phyloP scores from a whole-genome alignment of 2,113 vertebrate species.

The Mesocricetus auratus region DNA sequence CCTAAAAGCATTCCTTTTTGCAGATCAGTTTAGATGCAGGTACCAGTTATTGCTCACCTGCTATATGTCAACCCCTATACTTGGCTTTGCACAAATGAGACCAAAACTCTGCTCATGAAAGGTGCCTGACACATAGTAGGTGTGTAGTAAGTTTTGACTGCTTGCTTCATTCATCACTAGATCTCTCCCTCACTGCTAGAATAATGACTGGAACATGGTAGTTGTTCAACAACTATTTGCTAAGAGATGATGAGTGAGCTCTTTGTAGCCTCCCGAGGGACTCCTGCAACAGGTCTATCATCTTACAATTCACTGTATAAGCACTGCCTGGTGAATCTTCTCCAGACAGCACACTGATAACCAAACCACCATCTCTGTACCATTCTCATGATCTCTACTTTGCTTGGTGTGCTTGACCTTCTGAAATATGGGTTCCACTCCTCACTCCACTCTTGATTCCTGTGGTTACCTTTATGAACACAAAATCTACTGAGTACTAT shows the following conservation, averaged over 20 bases:
- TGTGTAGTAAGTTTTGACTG: neutral
- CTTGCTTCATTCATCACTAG: neutral
- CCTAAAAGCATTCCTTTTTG: neutral
- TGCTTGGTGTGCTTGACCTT: neutral
- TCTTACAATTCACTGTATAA: neutral
- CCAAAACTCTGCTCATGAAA: neutral
- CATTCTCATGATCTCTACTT: neutral
- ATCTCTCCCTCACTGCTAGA: neutral
- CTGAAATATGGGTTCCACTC: neutral
- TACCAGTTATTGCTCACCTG: neutral
- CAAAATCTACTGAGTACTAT: neutral
- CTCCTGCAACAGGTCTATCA: neutral
- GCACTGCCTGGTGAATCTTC: neutral
- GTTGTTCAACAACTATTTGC: neutral
- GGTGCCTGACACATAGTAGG: neutral
- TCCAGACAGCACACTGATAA: neutral
- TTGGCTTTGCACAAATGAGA: neutral
- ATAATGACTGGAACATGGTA: neutral
- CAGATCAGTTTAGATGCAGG: neutral
- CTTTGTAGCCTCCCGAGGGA: slow-evolving; percentile 1
- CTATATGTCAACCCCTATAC: neutral
- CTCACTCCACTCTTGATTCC: neutral
- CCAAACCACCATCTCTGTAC: neutral
- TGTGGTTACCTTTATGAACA: neutral
- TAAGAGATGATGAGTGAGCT: neutral